These are phyloP conservation scores for Mus minutoides DNA, from an alignment of 2,797 vertebrate genomes.

Conservation along the genomic window DNA sequence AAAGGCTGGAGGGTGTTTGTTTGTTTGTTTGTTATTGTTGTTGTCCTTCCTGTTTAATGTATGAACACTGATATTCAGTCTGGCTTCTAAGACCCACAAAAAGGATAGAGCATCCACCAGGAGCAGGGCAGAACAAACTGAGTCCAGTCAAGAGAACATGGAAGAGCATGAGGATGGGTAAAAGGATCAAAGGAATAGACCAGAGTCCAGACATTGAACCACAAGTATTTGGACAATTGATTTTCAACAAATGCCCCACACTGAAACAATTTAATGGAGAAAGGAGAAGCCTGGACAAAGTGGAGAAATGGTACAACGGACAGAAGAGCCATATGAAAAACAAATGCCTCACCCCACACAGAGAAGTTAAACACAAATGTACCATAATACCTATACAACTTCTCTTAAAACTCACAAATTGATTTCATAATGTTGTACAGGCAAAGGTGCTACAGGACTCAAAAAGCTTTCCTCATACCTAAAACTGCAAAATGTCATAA, in stretches of 20 bases:
- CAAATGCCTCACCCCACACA: not conserved
- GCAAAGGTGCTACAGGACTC: not conserved
- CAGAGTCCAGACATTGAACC: conserved; percentile 19
- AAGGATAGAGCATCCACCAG: not conserved
- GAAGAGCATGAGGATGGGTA: not conserved
- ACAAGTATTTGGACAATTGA: not conserved
- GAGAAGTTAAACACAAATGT: conserved; percentile 1
- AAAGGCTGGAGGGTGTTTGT: not conserved
- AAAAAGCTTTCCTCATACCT: not conserved
- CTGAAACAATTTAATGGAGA: not conserved
- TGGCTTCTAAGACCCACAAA: not conserved
- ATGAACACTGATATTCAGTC: not conserved
- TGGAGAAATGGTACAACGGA: not conserved
- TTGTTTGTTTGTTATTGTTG: no score
- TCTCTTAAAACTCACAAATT: not conserved
- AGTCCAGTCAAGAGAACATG: not conserved
- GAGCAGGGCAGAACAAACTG: not conserved
- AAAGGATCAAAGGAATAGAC: not conserved
- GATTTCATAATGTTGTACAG: not conserved
- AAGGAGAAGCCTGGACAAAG: conserved; percentile 4
- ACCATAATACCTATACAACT: not conserved
- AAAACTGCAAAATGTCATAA: not conserved
- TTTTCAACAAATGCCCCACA: not conserved
- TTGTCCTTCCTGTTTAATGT: not conserved
- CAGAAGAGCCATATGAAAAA: not conserved